Evolutionary conservation across 2,797 vertebrate genomes (phyloP), one percentile per base, ranked within the genome.

Genomic region (Eurystomus glaucurus): DNA sequence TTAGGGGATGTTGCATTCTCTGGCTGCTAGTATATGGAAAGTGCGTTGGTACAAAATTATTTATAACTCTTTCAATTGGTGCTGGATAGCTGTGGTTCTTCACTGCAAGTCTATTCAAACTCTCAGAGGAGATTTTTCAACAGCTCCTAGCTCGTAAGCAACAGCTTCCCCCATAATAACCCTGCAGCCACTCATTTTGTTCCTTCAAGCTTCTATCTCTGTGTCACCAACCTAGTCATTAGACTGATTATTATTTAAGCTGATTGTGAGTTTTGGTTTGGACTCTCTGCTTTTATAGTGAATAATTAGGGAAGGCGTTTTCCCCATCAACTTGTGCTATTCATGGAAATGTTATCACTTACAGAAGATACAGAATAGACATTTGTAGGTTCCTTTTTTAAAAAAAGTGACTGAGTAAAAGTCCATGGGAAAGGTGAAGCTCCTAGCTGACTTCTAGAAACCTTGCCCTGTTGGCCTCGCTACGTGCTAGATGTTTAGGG

Each of bases 201-300:
- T 95, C 58, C 85, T 95, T 76, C 69, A 48, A 78, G 77, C 66
- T 76, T 78, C 70, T 91, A 45, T 77, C 39, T 23, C 45, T 23
- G 13, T 81, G 58, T 90, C 10, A 22, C 81, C 60, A 95, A n/a
- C 50, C 25, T 37, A 85, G 82, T 93, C 61, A 83, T 84, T 94
- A 85, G 76, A 48, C 48, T 0, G 1, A 61, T 80, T 87, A 93
- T 78, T 85, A 75, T 93, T 95, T 77, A 92, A 92, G 65, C 57
- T 90, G 80, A 90, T 90, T 52, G 45, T 75, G 46, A 86, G 37
- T 88, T 95, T 72, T 61, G 35, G 25, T 93, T 94, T 90, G 85
- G 72, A 61, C 69, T 80, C 45, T 48, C 33, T 85, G 61, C 69
- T 90, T 93, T 86, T 68, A 35, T 89, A 85, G 76, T 66, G 43